These are phyloP conservation scores for Otocyon megalotis DNA, from an alignment of 2,113 vertebrate genomes.

Conservation along the genomic window DNA sequence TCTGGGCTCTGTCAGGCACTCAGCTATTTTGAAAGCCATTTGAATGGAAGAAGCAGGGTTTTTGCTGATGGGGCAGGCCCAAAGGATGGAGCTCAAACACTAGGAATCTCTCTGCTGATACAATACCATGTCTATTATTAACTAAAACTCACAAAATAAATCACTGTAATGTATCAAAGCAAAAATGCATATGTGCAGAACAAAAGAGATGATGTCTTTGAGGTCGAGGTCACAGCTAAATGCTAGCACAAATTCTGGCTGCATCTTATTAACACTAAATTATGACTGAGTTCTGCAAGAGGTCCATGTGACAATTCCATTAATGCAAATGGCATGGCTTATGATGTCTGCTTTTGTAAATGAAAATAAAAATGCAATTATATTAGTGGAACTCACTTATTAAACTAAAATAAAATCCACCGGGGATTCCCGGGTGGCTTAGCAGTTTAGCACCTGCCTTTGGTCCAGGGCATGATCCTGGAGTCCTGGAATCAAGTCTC, in stretches of 20 bases:
- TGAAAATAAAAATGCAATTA: conserved; percentile 64
- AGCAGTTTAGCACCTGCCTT: no score
- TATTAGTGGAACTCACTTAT: conserved; percentile 73
- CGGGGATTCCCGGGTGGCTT: no score
- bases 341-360: conserved; percentile 63
- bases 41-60: not conserved
- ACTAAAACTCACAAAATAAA: conserved; percentile 46
- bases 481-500: no score
- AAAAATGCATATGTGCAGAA: conserved; percentile 21
- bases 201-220: conserved; percentile 53
- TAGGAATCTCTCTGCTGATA: conserved; percentile 20
- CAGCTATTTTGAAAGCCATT: not conserved
- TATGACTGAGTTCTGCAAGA: conserved; percentile 52
- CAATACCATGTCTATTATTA: conserved; percentile 20
- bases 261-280: conserved; percentile 77
- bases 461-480: no score
- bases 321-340: conserved; percentile 45
- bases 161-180: not conserved
- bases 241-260: conserved; percentile 66
- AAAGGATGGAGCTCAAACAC: not conserved
- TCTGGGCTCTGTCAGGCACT: not conserved
- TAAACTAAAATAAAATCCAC: conserved; percentile 57
- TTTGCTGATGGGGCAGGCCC: conserved; percentile 5
- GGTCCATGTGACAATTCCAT: conserved; percentile 59
- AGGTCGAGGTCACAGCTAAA: conserved; percentile 69